Conservation (phyloP, 2,113 vertebrate species). For the Nothoprocta perdicaria region DNA sequence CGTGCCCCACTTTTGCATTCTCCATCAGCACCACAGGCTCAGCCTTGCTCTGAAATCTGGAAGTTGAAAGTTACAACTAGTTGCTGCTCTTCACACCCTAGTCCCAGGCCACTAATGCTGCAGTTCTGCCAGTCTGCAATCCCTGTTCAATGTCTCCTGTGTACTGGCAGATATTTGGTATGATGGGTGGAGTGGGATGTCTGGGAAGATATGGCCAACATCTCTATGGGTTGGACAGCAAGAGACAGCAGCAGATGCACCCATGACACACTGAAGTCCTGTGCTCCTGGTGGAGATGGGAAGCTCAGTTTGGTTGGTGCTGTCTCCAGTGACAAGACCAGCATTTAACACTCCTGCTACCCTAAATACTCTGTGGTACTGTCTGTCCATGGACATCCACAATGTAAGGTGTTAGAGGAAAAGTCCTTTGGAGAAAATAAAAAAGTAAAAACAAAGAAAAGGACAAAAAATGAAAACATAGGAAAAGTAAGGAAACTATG, state of each 20-base stretch:
- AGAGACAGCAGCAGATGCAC: not conserved
- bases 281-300: not conserved
- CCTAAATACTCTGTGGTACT: not conserved
- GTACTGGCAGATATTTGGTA: not conserved
- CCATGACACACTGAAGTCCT: not conserved
- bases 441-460: no score
- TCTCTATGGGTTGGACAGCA: not conserved
- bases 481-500: not conserved
- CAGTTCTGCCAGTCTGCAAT: not conserved
- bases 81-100: fast-evolving
- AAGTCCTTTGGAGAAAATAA: not conserved
- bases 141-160: not conserved
- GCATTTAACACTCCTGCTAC: not conserved
- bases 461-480: not conserved
- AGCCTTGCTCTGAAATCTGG: not conserved
- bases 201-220: not conserved
- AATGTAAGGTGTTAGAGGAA: not conserved
- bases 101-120: not conserved
- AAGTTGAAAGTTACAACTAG: not conserved
- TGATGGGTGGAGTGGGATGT: not conserved
- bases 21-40: fast-evolving
- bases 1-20: not conserved
- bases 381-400: not conserved
- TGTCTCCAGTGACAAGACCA: not conserved
- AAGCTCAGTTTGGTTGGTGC: not conserved